phyloP scores from a whole-genome alignment of 2,797 vertebrate genomes.

The Hirundo rustica region DNA sequence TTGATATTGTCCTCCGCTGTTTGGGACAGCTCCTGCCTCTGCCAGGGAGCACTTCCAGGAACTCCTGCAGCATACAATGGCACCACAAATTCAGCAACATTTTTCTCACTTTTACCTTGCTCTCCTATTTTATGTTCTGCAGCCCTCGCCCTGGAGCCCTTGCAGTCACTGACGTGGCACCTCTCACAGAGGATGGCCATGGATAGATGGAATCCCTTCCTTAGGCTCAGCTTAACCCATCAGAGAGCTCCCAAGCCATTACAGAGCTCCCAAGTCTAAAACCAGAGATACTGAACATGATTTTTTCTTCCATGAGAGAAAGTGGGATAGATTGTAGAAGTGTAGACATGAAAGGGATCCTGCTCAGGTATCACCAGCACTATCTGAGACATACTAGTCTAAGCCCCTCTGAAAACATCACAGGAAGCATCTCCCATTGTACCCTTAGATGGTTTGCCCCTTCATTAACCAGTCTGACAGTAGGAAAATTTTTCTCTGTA shows the following conservation, averaged over 20 bases:
- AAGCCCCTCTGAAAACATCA: not conserved
- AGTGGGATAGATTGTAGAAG: not conserved
- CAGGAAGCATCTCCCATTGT: not conserved
- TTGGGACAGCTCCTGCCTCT: not conserved
- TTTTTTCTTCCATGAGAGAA: not conserved
- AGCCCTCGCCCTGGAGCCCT: not conserved
- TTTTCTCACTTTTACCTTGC: not conserved
- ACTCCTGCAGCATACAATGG: not conserved
- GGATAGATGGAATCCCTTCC: not conserved
- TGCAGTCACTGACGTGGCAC: not conserved
- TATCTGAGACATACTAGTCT: not conserved
- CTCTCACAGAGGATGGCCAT: not conserved
- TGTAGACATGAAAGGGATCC: not conserved
- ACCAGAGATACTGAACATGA: not conserved
- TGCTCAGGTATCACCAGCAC: not conserved
- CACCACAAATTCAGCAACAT: not conserved
- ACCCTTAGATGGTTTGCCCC: not conserved
- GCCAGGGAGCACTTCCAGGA: not conserved
- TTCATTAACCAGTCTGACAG: not conserved
- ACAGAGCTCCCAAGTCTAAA: not conserved
- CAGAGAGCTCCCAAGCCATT: not conserved
- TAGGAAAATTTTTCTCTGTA: conserved; percentile 5
- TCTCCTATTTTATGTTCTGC: not conserved
- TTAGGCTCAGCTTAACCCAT: not conserved
- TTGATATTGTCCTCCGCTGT: not conserved